These are phyloP conservation scores for Magallana ariakensis DNA, from an alignment of 1,140 invertebrate species.

Conservation along the genomic window DNA sequence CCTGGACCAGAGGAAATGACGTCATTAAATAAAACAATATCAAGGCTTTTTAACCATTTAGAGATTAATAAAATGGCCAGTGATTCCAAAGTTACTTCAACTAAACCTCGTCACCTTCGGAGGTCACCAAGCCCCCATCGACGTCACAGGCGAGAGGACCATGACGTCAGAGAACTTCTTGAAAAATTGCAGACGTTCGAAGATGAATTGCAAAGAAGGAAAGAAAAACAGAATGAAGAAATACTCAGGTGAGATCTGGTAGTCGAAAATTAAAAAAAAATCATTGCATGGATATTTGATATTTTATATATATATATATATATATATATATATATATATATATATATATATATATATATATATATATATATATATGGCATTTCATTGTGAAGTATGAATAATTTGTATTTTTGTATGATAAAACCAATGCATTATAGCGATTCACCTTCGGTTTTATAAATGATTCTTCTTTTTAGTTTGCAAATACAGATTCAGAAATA, in stretches of 20 bases:
- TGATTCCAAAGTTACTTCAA: neutral
- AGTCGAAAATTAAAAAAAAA: too few relatives aligned
- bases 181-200: constrained; percentile 42
- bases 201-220: constrained; percentile 46
- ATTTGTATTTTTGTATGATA: too few relatives aligned
- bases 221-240: constrained; percentile 40
- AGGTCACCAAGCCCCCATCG: neutral
- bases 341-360: too few relatives aligned
- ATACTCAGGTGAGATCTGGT: constrained; percentile 5
- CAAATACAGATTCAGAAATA: constrained; percentile 47
- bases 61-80: constrained; percentile 38
- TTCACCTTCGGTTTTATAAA: too few relatives aligned
- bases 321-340: too few relatives aligned
- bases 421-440: too few relatives aligned
- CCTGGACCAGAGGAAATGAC: constrained; percentile 34
- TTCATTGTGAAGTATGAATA: too few relatives aligned
- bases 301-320: too few relatives aligned
- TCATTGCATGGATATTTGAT: too few relatives aligned
- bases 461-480: constrained; percentile 29
- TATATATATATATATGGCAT: too few relatives aligned
- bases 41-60: constrained; percentile 46
- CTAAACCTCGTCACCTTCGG: neutral
- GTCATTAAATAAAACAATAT: constrained; percentile 49
- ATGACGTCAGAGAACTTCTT: constrained; percentile 43
- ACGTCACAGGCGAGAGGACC: neutral